phyloP scores from a whole-genome alignment of 2,113 vertebrate species.

The Epinephelus fuscoguttatus region DNA sequence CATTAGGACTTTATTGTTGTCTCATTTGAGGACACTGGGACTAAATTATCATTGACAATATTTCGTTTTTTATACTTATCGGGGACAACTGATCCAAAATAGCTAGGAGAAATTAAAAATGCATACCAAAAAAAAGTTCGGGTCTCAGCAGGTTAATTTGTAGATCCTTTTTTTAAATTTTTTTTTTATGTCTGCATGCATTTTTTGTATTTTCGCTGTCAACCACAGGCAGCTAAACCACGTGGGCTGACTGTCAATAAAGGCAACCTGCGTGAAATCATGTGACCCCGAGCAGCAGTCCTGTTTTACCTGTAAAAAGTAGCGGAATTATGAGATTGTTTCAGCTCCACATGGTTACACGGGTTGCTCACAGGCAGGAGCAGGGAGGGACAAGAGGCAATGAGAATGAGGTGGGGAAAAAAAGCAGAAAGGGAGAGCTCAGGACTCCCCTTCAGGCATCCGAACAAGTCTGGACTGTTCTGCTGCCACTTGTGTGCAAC shows the following conservation, averaged over 20 bases:
- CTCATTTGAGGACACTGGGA: no score
- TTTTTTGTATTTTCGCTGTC: not conserved
- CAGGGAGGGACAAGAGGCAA: slow-evolving; percentile 64
- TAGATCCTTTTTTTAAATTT: no score
- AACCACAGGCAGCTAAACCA: not conserved
- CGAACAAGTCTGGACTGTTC: slow-evolving; percentile 83
- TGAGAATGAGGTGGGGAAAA: slow-evolving; percentile 21
- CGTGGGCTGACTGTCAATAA: not conserved
- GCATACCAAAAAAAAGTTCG: no score
- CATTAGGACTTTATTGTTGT: no score
- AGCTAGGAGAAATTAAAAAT: no score
- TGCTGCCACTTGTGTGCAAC: slow-evolving; percentile 47
- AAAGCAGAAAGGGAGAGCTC: slow-evolving; percentile 54
- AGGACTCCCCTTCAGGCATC: slow-evolving; percentile 79
- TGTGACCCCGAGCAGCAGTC: not conserved
- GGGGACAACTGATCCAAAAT: no score
- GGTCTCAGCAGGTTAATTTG: no score
- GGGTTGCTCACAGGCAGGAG: slow-evolving; percentile 34
- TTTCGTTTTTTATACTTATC: no score
- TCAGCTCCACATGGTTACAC: slow-evolving; percentile 3
- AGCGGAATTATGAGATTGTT: slow-evolving; percentile 2
- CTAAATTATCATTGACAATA: no score
- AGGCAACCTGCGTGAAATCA: not conserved
- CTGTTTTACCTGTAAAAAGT: slow-evolving; percentile 28
- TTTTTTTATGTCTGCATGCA: not conserved